Evolutionary conservation across 2,113 vertebrate species (phyloP).

Genomic region (Euleptes europaea): DNA sequence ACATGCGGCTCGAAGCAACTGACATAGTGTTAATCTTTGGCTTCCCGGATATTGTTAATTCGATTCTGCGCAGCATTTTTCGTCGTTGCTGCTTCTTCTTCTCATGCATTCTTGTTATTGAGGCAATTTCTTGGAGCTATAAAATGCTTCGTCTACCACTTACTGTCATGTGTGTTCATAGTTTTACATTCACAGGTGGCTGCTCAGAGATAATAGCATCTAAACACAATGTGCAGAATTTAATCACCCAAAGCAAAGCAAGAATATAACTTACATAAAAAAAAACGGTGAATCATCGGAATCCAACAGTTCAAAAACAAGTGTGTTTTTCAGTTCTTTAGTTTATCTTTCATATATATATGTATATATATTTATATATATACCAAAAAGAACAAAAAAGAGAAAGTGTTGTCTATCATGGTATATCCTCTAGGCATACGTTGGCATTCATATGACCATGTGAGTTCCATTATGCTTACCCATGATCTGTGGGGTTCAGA

Average conservation of each 20-base stretch:
- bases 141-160: slow-evolving; percentile 38
- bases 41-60: slow-evolving; percentile 25
- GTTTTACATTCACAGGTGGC: slow-evolving; percentile 30
- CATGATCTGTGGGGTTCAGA: not conserved
- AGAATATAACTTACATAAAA: not conserved
- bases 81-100: not conserved
- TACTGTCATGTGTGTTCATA: slow-evolving; percentile 28
- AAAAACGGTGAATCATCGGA: slow-evolving; percentile 1
- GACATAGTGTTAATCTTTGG: not conserved
- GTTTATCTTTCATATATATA: not conserved
- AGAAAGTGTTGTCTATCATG: not conserved
- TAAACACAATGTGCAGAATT: not conserved
- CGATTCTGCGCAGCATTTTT: not conserved
- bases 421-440: not conserved
- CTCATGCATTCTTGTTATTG: slow-evolving; percentile 6
- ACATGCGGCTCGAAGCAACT: not conserved
- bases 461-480: not conserved
- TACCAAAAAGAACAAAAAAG: not conserved
- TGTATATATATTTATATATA: not conserved
- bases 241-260: slow-evolving; percentile 20
- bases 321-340: not conserved
- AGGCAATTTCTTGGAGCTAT: slow-evolving; percentile 9
- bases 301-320: not conserved
- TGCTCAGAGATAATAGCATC: not conserved
- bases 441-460: not conserved